phyloP scores from a whole-genome alignment of 2,113 vertebrate genomes.

The Protobothrops mucrosquamatus region DNA sequence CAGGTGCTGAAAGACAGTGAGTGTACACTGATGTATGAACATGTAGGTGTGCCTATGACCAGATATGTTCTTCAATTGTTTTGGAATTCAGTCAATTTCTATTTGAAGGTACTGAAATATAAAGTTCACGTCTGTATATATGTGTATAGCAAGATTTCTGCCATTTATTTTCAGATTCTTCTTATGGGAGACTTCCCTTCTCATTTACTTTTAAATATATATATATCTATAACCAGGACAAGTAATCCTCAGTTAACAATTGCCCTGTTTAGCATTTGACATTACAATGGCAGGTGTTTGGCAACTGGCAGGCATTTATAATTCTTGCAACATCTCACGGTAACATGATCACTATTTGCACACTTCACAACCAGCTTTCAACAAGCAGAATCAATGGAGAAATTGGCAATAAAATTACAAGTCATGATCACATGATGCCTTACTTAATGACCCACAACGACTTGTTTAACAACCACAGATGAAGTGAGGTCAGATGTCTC shows the following conservation, averaged over 20 bases:
- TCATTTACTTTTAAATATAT: background rate
- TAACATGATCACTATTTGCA: background rate
- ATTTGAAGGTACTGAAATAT: background rate
- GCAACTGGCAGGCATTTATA: background rate
- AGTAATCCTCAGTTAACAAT: background rate
- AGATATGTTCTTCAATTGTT: background rate
- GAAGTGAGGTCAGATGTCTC: background rate
- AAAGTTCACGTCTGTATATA: background rate
- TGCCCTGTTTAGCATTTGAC: background rate
- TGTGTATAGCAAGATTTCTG: background rate
- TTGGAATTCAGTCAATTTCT: background rate
- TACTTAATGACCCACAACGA: background rate
- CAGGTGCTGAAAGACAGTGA: background rate
- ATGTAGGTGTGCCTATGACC: background rate
- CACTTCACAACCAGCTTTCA: background rate
- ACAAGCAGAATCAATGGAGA: background rate
- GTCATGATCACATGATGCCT: background rate
- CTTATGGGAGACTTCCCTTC: background rate
- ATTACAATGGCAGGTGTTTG: background rate
- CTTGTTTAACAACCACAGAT: background rate
- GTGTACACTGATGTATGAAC: background rate
- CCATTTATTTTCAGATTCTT: background rate
- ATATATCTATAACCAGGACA: background rate
- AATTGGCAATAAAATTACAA: background rate
- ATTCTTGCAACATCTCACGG: background rate